Conservation (phyloP, 2,113 vertebrate species). For the Sinocyclocheilus anshuiensis region DNA sequence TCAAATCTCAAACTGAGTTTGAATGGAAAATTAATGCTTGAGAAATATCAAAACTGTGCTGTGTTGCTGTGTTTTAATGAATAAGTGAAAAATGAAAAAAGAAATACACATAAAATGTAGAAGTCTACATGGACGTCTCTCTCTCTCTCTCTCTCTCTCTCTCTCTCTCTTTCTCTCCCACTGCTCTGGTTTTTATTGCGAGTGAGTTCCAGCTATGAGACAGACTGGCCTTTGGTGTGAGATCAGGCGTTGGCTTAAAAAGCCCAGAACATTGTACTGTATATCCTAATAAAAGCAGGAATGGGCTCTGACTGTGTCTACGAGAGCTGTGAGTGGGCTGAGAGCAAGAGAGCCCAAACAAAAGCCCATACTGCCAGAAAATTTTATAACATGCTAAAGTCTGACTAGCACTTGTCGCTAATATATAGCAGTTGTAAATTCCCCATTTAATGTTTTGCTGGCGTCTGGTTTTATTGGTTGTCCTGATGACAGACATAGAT, state of each 20-base stretch:
- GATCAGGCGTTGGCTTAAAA: slow-evolving; percentile 66
- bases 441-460: slow-evolving; percentile 64
- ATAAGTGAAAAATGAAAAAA: neutral
- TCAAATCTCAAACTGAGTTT: neutral
- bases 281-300: slow-evolving; percentile 66
- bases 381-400: slow-evolving; percentile 77
- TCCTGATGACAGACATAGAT: slow-evolving; percentile 55
- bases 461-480: slow-evolving; percentile 53
- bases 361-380: slow-evolving; percentile 67
- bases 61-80: neutral
- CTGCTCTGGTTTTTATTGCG: slow-evolving; percentile 50
- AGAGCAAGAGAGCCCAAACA: slow-evolving; percentile 54
- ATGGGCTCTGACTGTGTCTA: slow-evolving; percentile 41
- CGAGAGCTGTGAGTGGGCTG: slow-evolving; percentile 36
- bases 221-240: slow-evolving; percentile 67
- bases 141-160: slow-evolving; percentile 29
- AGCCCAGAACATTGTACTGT: slow-evolving; percentile 61
- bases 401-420: slow-evolving; percentile 64
- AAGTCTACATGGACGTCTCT: neutral
- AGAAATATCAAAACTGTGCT: neutral
- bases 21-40: neutral
- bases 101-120: slow-evolving; percentile 12
- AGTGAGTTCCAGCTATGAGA: slow-evolving; percentile 61
- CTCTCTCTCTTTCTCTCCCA: slow-evolving; percentile 8
- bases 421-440: slow-evolving; percentile 73